phyloP scores from a whole-genome alignment of 2,113 vertebrate species.

The Pteropus alecto region DNA sequence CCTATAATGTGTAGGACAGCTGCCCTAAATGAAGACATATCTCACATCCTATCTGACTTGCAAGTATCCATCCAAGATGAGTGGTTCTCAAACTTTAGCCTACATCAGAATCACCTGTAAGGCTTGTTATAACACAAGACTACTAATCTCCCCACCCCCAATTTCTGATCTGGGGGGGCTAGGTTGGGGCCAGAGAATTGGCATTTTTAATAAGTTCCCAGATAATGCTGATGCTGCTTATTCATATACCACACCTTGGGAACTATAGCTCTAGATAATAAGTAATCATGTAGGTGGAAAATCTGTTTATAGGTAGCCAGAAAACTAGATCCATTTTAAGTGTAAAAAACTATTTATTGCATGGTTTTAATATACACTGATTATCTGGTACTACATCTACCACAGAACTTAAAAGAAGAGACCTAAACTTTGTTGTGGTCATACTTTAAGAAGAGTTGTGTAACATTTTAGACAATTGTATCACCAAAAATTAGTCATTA shows the following conservation, averaged over 20 bases:
- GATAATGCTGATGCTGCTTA: neutral
- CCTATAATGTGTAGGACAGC: neutral
- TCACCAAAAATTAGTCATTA: neutral
- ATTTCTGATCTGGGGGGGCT: neutral
- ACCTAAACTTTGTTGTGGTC: neutral
- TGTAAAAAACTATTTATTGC: neutral
- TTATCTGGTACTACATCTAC: neutral
- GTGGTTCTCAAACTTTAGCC: neutral
- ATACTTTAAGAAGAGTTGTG: neutral
- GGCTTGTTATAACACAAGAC: neutral
- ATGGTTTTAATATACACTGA: neutral
- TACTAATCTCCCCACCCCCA: neutral
- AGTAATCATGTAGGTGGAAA: neutral
- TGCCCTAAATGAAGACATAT: neutral
- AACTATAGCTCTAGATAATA: neutral
- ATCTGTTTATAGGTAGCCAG: neutral
- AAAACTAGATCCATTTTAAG: neutral
- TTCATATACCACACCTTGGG: neutral
- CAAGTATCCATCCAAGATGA: neutral
- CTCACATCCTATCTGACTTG: neutral
- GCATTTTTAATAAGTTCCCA: neutral
- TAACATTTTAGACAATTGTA: neutral
- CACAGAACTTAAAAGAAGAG: constrained; percentile 6
- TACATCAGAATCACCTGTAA: neutral
- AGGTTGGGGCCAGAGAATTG: neutral